A percentile compares a stretch with the other conserved stretches of the same genome.
phyloP scores from a whole-genome alignment of 2,888 invertebrate species.

The Chalcosyrphus nemorum region DNA sequence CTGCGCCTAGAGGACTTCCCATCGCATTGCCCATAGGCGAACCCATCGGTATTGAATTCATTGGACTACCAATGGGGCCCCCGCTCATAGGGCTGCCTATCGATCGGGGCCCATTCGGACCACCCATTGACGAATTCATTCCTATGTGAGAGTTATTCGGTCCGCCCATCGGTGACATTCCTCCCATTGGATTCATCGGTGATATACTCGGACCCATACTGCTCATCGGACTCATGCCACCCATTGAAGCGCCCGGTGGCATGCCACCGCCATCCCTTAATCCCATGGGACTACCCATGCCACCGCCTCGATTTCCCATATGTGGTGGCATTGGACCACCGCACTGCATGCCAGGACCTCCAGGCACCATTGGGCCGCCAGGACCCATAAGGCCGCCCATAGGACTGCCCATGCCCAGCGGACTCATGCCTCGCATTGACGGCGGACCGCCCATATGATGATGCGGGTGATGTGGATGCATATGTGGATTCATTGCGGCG shows the following conservation, averaged over 20 bases:
- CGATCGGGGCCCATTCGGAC: conserved; percentile 83
- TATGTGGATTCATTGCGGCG: conserved; percentile 84
- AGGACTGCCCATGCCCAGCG: conserved; percentile 77
- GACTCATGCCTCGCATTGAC: conserved; percentile 82
- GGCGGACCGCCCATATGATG: conserved; percentile 84
- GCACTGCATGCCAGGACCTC: conserved; percentile 76
- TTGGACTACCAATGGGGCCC: conserved; percentile 84
- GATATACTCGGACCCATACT: conserved; percentile 82
- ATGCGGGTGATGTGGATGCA: conserved; percentile 88
- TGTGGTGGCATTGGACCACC: conserved; percentile 79
- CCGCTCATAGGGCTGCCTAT: conserved; percentile 89
- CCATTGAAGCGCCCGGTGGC: conserved; percentile 79
- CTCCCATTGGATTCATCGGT: conserved; percentile 82
- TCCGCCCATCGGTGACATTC: conserved; percentile 87
- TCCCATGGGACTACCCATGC: conserved; percentile 84
- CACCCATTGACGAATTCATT: conserved; percentile 83
- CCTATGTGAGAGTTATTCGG: conserved; percentile 84
- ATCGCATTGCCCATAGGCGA: conserved; percentile 88
- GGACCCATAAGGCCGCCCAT: conserved; percentile 74
- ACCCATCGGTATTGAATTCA: conserved; percentile 89
- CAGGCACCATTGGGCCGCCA: conserved; percentile 66
- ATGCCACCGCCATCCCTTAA: conserved; percentile 83
- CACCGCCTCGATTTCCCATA: conserved; percentile 80
- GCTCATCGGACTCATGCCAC: conserved; percentile 84
- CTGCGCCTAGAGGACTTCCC: conserved; percentile 86